Base-by-base conservation (phyloP, 2,888 invertebrate species). In the Malthinus seriepunctatus region DNA sequence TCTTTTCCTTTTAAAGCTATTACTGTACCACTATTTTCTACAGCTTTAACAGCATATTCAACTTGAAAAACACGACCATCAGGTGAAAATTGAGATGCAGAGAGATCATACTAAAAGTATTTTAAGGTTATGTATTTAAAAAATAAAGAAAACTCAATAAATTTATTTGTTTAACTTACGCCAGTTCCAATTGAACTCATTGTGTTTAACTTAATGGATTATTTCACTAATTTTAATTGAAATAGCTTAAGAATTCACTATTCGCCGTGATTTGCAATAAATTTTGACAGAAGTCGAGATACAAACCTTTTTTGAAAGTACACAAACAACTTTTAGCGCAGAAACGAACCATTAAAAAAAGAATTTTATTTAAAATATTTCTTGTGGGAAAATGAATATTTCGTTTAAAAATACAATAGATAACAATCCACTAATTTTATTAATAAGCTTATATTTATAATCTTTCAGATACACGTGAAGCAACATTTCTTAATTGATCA, bases 11-110 rank as follows among this genome's bases (percentile, higher is more conserved):
- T 83, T 4, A 99, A 84, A 1, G 92, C 98, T 65, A 99, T 90
- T 9, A 96, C 95, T 60, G 98, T 98, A 8, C 97, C 97, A 59
- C 78, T 78, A 54, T 78, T 79, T 81, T 99, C 99, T 1, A 99
- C 98, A 3, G 99, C 99, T 81, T 99, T 99, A 53, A 92, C 92
- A 3, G 99, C 99, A 82, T 99, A 99, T 83, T 99, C 99, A 1
- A 99, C 96, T 87, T 99, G 99, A 80, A 99, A 99, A 33, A 99
- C 98, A 69, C 98, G 85, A 8, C 99, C 99, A 78, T 99, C 99
- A 2, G 99, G 99, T 1, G 98, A 99, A 81, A 99, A 99, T 84
- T 99, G 99, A 38, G 99, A 97, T n/a, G 99, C 99, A 60, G 98
- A 98, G 72, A 99, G 85, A 86, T 99, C 99, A 78, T 99, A 99